Evolutionary conservation across 2,888 invertebrate species (phyloP).

Genomic region (Syritta pipiens): DNA sequence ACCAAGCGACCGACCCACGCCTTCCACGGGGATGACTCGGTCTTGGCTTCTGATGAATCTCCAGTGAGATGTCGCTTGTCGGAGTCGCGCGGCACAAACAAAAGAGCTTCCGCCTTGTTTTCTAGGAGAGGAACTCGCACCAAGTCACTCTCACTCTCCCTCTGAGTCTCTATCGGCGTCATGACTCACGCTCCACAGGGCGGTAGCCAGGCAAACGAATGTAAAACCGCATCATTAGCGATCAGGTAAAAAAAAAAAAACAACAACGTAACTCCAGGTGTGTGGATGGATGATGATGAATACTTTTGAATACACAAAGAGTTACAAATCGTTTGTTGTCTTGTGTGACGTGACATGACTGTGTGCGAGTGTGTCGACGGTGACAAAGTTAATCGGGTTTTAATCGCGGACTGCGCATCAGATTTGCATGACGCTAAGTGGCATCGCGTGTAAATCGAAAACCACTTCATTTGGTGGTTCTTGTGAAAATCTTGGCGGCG

Average conservation of each 20-base stretch:
- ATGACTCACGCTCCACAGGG: not conserved
- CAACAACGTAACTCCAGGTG: slow-evolving; percentile 11
- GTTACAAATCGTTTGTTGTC: no score
- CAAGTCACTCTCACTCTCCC: not conserved
- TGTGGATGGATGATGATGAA: slow-evolving; percentile 46
- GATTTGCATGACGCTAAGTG: slow-evolving; percentile 30
- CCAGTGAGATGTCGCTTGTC: slow-evolving; percentile 47
- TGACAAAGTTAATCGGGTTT: slow-evolving; percentile 28
- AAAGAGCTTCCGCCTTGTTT: slow-evolving; percentile 6
- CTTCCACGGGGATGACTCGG: slow-evolving; percentile 45
- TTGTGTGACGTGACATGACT: no score
- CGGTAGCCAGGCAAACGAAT: not conserved
- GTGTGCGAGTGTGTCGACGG: no score
- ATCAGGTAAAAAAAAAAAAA: slow-evolving; percentile 24
- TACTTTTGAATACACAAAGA: no score
- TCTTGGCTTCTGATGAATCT: slow-evolving; percentile 53
- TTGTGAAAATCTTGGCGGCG: no score
- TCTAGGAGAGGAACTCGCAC: no score
- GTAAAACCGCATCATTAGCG: slow-evolving; percentile 12
- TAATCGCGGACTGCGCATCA: slow-evolving; percentile 13
- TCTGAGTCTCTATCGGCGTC: not conserved
- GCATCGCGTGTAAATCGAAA: slow-evolving; percentile 21
- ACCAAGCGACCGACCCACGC: not conserved
- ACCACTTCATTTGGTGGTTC: slow-evolving; percentile 29
- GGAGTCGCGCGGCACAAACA: slow-evolving; percentile 34